Evolutionary conservation across 2,888 invertebrate species (phyloP), one percentile per base, ranked within the genome.

Genomic region (Trisateles emortualis): DNA sequence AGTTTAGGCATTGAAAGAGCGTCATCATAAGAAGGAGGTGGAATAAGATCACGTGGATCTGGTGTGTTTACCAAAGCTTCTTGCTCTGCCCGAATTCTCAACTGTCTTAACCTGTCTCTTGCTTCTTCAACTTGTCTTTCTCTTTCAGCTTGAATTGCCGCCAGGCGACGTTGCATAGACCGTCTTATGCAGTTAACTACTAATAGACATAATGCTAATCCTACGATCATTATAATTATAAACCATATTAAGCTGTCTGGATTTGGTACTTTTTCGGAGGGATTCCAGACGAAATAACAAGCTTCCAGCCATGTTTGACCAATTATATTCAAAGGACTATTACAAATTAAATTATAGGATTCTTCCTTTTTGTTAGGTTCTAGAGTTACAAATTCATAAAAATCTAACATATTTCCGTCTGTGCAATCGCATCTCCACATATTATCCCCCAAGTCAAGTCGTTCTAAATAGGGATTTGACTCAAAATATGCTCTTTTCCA

Each of bases 351-450:
- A 57, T 92, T 90, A 53, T 80, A 87, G 0, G 87, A 90, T 62
- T 89, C 88, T 65, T 87, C 89, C 43, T 92, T 93, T 74, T 94
- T 95, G 17, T 87, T 87, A 0, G 95, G 94, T 56, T 93, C 90
- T 13, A 92, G 79, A 1, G 93, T 94, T 10, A 96, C 74, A 76
- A 88, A 96, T 54, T 94, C 92, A 66, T 94, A 96, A 72, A 95
- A 94, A 8, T 94, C 90, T 48, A 93, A 90, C 78, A 96, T 94
- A 16, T 94, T 91, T 0, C 72, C 66, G 59, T 94, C 94, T n/a
- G 81, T 67, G 72, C 97, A 97, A 59, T 96, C 95, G 78, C 97
- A 97, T 55, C 95, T 92, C 96, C 96, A 97, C 64, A 95, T 95
- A 81, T 97, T 97, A 72, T 96, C 96, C 11, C 93, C 93, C 39